Percentiles rank a stretch among this genome's conserved stretches.
Evolutionary conservation across 1,140 invertebrate species (phyloP).

Genomic region (Drosophila tristis): DNA sequence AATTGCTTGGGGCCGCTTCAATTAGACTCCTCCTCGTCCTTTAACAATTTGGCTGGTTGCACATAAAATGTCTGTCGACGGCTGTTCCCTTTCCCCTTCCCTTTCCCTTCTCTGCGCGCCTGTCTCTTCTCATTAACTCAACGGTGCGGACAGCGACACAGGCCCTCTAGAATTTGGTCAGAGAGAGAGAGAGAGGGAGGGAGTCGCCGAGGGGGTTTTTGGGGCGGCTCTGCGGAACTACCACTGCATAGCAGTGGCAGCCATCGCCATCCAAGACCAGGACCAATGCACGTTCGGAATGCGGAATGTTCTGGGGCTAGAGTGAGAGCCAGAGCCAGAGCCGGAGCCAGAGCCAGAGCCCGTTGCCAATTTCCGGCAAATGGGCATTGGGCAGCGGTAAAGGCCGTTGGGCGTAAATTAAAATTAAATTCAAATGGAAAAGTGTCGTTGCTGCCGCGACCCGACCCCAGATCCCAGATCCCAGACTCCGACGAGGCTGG

Average conservation of each 20-base stretch:
- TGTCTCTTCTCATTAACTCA: conserved; percentile 73
- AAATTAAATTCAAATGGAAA: conserved; percentile 83
- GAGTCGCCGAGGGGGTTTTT: neutral
- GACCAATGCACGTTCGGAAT: conserved; percentile 40
- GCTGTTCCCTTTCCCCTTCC: neutral
- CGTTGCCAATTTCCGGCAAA: conserved; percentile 77
- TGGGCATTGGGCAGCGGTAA: conserved; percentile 32
- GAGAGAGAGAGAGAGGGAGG: conserved; percentile 4
- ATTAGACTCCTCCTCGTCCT: conserved; percentile 58
- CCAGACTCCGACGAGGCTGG: conserved; percentile 8
- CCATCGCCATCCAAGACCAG: conserved; percentile 30
- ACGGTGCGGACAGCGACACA: conserved; percentile 54
- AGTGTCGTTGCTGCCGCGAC: conserved; percentile 60
- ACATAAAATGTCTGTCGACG: conserved; percentile 60
- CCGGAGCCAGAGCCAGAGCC: conserved; percentile 18
- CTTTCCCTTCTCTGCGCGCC: conserved; percentile 4
- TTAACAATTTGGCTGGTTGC: conserved; percentile 60
- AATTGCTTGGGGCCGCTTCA: conserved; percentile 62
- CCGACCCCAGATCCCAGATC: conserved; percentile 1
- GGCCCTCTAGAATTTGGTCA: conserved; percentile 46
- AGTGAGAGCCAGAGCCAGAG: too few species aligned
- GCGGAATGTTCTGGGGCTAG: conserved; percentile 49
- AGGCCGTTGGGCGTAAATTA: conserved; percentile 76
- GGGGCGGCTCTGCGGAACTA: conserved; percentile 33
- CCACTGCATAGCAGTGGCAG: conserved; percentile 20